Evolutionary conservation across 2,113 vertebrate species (phyloP), one percentile per base, ranked within the genome.

Genomic region (Tilapia sparmanii): DNA sequence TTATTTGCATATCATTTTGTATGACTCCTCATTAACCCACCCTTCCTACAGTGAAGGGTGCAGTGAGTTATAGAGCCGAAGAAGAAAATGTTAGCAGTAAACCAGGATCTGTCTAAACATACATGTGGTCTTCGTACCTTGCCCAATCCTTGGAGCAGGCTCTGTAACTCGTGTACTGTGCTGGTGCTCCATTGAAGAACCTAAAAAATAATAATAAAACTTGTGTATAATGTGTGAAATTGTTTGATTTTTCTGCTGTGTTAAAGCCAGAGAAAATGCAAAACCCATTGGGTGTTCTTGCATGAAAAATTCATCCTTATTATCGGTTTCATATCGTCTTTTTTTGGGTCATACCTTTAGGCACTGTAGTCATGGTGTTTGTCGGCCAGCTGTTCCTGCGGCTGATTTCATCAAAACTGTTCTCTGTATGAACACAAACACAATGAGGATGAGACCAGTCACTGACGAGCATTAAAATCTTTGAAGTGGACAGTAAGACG

Each of bases 301-400:
- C 55, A 26, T 47, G 22, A 79, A 26, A 80, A 66, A 15, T 1
- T 5, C 4, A 35, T 78, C 31, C 2, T 15, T 12, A 33, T 26
- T 22, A 31, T 63, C 19, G 1, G 40, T 81, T 89, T 87, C 26
- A 35, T 84, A 29, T 57, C 5, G 1, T 29, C 5, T 16, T 26
- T 6, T 80, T 81, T 24, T 24, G n/a, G n/a, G 6, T 50, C 76
- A 5, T 94, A 96, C 96, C 96, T 96, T 97, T 97, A 8, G 93
- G 91, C 54, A 92, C 95, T 50, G 93, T 61, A n/a, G 93, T 83
- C 94, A 97, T 94, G 88, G 85, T 90, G 83, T 91, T 95, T 33
- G 95, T 68, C 1, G 94, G 83, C 96, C 96, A 97, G 93, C 95
- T 97, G 95, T 95, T 96, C 81, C 96, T 96, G 88, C 96, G 95